Evolutionary conservation across 2,888 invertebrate genomes (phyloP).

Genomic region (Drosophila lacicola): DNA sequence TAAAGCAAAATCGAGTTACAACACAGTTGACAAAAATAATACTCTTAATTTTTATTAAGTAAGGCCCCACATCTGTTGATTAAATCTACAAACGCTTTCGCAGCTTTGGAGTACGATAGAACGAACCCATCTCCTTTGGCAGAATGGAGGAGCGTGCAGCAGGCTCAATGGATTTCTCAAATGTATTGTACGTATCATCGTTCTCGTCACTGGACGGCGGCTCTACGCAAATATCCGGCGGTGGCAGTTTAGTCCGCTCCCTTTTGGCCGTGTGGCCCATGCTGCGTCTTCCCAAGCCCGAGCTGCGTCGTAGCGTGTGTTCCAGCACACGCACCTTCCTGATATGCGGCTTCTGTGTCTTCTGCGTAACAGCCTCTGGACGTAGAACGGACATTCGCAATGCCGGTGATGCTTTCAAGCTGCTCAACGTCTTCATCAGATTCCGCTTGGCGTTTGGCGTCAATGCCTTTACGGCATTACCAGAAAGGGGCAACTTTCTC

Average conservation of each 20-base stretch:
- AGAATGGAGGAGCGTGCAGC: conserved; percentile 34
- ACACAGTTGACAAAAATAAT: conserved; percentile 2
- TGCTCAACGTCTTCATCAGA: conserved; percentile 70
- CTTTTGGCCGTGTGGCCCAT: conserved; percentile 59
- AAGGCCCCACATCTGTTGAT: conserved; percentile 1
- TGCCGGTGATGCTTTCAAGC: conserved; percentile 58
- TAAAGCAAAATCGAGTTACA: background rate
- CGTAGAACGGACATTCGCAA: conserved; percentile 25
- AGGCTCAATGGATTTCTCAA: conserved; percentile 37
- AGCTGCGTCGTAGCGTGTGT: conserved; percentile 73
- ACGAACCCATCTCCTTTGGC: background rate
- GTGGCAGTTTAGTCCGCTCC: conserved; percentile 56
- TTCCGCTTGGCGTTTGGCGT: conserved; percentile 79
- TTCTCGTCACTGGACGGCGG: conserved; percentile 13
- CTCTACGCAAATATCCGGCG: background rate
- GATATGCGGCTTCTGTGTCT: conserved; percentile 60
- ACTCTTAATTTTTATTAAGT: background rate
- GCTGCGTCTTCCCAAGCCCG: conserved; percentile 70
- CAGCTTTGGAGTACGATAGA: background rate
- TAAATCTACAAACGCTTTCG: conserved; percentile 19
- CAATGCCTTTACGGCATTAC: conserved; percentile 31
- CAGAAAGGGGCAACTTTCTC: conserved; percentile 52
- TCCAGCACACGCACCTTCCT: conserved; percentile 75
- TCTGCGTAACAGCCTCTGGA: conserved; percentile 4
- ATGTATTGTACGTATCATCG: conserved; percentile 40